Percentiles rank a stretch among this genome's conserved stretches.
These are phyloP conservation scores for Stichopus chloronotus DNA, from an alignment of 35 echinoderm and acorn worm species.

Conservation along the genomic window DNA sequence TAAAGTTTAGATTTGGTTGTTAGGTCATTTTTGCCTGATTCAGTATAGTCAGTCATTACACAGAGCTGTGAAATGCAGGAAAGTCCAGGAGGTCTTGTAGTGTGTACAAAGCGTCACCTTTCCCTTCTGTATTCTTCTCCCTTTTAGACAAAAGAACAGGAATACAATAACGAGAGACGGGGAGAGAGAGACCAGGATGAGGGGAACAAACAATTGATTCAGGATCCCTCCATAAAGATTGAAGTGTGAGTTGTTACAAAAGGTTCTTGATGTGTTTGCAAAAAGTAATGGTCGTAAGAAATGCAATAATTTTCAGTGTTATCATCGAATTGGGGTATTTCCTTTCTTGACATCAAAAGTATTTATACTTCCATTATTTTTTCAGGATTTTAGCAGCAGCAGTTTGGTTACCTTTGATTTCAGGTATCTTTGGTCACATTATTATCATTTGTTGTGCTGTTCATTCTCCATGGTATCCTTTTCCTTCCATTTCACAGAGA, in stretches of 20 bases:
- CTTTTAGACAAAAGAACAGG: conserved; percentile 63
- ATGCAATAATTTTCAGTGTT: conserved; percentile 30
- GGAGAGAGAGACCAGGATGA: conserved; percentile 75
- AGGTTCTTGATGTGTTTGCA: conserved; percentile 30
- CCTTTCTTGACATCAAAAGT: not conserved
- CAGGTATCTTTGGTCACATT: too few species aligned
- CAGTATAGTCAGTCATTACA: too few species aligned
- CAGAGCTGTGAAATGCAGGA: too few species aligned
- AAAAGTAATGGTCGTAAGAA: conserved; percentile 17
- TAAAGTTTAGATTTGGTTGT: too few species aligned
- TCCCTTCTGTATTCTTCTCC: not conserved
- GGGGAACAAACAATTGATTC: conserved; percentile 65
- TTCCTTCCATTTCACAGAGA: too few species aligned
- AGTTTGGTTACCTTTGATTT: too few species aligned
- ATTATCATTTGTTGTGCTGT: too few species aligned
- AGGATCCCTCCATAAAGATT: not conserved
- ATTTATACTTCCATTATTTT: not conserved
- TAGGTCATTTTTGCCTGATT: too few species aligned
- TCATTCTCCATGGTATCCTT: too few species aligned
- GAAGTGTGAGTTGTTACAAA: not conserved
- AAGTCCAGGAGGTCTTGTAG: too few species aligned
- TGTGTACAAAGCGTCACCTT: too few species aligned
- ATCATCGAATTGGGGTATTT: not conserved
- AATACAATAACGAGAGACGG: conserved; percentile 58
- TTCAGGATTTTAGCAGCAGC: too few species aligned